Percentiles rank a stretch among this genome's conserved stretches.
phyloP scores from a whole-genome alignment of 2,113 vertebrate genomes.

The Notarius lentiginosus region DNA sequence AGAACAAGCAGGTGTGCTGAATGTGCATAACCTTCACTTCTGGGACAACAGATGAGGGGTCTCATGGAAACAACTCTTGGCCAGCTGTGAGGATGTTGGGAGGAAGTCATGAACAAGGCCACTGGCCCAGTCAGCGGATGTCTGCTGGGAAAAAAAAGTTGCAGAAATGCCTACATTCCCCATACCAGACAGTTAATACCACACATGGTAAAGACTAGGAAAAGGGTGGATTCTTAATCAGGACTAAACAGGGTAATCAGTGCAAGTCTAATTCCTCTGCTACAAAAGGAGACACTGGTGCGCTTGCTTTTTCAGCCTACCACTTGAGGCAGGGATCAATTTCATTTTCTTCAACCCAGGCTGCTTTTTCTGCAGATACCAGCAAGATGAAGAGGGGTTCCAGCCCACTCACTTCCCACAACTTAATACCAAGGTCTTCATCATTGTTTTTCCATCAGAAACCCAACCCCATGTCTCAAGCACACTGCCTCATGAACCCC shows the following conservation, averaged over 20 bases:
- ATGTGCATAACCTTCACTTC: conserved; percentile 8
- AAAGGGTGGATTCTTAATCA: neutral
- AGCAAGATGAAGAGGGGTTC: neutral
- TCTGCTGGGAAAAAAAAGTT: neutral
- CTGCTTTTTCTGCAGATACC: neutral
- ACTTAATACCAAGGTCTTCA: conserved; percentile 4
- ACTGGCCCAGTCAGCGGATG: conserved; percentile 6
- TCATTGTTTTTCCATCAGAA: conserved; percentile 14
- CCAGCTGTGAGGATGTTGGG: conserved; percentile 24
- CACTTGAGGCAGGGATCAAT: neutral
- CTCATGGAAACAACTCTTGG: conserved; percentile 37
- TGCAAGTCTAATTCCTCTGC: neutral
- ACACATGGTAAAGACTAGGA: neutral
- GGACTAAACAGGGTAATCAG: neutral
- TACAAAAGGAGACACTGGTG: neutral
- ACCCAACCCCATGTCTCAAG: neutral
- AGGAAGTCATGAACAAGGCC: conserved; percentile 27
- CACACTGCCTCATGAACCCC: neutral
- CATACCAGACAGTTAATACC: neutral
- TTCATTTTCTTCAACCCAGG: neutral
- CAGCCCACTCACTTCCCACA: conserved; percentile 49
- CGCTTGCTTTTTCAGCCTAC: conserved; percentile 19
- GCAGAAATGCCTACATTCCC: conserved; percentile 8
- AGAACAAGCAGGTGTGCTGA: conserved; percentile 3
- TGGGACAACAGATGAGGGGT: conserved; percentile 9